Evolutionary conservation across 2,888 invertebrate species (phyloP).

Genomic region (Eledona agricola): DNA sequence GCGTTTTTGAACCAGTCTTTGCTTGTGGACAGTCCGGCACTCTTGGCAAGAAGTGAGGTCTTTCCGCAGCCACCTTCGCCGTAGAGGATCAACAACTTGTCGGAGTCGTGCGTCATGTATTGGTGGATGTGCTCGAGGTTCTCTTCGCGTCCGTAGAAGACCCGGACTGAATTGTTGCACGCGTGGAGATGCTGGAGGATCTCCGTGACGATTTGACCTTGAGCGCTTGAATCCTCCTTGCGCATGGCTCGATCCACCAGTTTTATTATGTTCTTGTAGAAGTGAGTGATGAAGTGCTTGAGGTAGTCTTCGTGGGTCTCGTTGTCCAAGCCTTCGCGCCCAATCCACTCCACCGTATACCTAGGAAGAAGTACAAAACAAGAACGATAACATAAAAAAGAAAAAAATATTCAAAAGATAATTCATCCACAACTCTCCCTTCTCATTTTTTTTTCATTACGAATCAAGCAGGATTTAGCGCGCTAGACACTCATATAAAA

Average conservation of each 20-base stretch:
- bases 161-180: constrained; percentile 91
- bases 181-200: constrained; percentile 95
- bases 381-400: too few relatives aligned
- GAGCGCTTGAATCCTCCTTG: constrained; percentile 93
- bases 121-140: constrained; percentile 81
- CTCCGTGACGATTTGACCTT: constrained; percentile 93
- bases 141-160: constrained; percentile 92
- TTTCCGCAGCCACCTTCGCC: constrained; percentile 99
- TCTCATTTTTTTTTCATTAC: too few relatives aligned
- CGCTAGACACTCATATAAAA: too few relatives aligned
- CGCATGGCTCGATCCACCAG: constrained; percentile 95
- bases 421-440: too few relatives aligned
- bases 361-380: too few relatives aligned
- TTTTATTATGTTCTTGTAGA: constrained; percentile 91
- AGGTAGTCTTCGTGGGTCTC: constrained; percentile 95
- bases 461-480: too few relatives aligned
- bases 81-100: constrained; percentile 89
- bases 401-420: too few relatives aligned
- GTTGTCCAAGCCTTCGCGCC: constrained; percentile 89
- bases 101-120: constrained; percentile 85
- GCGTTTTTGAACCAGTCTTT: constrained; percentile 77
- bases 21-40: constrained; percentile 79
- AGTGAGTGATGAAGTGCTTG: constrained; percentile 92
- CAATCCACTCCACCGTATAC: constrained; percentile 97
- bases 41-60: constrained; percentile 93